These are phyloP conservation scores for Gibbula magus DNA, from an alignment of 2,888 invertebrate species.

Conservation along the genomic window DNA sequence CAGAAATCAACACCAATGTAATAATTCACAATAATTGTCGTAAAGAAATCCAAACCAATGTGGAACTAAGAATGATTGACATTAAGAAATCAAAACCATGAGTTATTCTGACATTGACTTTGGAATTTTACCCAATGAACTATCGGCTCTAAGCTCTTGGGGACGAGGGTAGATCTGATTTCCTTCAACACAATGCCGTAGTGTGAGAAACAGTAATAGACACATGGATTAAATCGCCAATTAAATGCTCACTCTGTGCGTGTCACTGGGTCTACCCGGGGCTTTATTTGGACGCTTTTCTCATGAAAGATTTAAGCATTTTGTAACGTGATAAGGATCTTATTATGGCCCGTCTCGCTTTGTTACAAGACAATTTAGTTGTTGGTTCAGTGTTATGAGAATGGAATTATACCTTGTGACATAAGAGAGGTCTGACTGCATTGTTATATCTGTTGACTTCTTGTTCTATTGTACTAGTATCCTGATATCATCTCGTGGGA, in stretches of 20 bases:
- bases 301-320: background rate
- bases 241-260: background rate
- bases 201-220: background rate
- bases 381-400: too few relatives aligned
- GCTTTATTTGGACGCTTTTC: background rate
- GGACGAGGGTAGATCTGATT: background rate
- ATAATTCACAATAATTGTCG: too few relatives aligned
- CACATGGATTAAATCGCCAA: conserved; percentile 4
- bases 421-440: too few relatives aligned
- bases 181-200: background rate
- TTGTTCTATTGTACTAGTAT: too few relatives aligned
- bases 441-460: too few relatives aligned
- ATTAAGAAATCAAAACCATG: background rate
- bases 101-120: background rate
- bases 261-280: background rate
- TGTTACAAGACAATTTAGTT: background rate
- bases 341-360: background rate
- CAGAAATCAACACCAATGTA: too few relatives aligned
- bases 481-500: too few relatives aligned
- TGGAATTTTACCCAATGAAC: background rate
- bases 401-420: too few relatives aligned
- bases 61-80: too few relatives aligned
- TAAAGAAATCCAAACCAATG: too few relatives aligned
- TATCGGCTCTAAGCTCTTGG: background rate
- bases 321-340: background rate